Evolutionary conservation across 2,113 vertebrate species (phyloP).

Genomic region (Peromyscus leucopus): DNA sequence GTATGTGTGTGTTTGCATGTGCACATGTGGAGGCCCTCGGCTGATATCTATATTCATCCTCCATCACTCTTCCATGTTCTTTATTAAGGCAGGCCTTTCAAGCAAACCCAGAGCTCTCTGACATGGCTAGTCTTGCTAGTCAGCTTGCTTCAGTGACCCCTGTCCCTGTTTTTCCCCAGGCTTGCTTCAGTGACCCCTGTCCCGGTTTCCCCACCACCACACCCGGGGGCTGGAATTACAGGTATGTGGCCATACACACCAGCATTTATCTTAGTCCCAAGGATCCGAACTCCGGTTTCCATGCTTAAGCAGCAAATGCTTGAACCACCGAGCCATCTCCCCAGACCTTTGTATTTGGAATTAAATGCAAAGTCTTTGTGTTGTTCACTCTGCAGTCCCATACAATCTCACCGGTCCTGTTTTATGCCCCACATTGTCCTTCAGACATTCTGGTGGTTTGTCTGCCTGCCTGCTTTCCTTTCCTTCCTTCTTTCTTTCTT

Average conservation of each 20-base stretch:
- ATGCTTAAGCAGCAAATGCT: not conserved
- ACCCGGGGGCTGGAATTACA: not conserved
- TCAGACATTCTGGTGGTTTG: not conserved
- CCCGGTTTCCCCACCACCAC: not conserved
- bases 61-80: not conserved
- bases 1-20: not conserved
- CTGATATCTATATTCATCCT: not conserved
- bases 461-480: not conserved
- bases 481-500: not conserved
- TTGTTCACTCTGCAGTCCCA: accelerated
- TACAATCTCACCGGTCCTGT: not conserved
- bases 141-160: too few species aligned
- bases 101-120: not conserved
- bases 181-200: too few species aligned
- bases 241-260: not conserved
- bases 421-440: not conserved
- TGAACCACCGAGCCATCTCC: not conserved
- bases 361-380: not conserved
- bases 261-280: not conserved
- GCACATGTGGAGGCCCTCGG: too few species aligned
- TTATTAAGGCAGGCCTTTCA: not conserved
- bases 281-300: not conserved
- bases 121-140: not conserved
- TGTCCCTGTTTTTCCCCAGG: not conserved
- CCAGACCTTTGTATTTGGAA: not conserved